Evolutionary conservation across 2,888 invertebrate genomes (phyloP).

Genomic region (Sminthurinus aureus): DNA sequence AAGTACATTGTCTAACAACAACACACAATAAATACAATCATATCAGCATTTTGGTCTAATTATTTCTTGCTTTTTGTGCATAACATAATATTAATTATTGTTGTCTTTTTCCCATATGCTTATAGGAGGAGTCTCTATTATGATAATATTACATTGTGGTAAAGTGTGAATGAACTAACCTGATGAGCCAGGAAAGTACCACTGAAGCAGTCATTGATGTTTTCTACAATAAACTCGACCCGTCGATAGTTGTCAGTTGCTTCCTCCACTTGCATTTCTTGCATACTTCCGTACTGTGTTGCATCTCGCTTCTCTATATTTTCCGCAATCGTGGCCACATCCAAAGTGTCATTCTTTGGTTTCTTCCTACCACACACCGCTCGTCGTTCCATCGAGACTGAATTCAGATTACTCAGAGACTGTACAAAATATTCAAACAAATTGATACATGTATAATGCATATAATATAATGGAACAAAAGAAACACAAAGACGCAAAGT

Average conservation of each 20-base stretch:
- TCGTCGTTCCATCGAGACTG: slow-evolving; percentile 56
- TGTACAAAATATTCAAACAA: too few species aligned
- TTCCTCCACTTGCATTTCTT: slow-evolving; percentile 59
- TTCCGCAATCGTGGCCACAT: slow-evolving; percentile 59
- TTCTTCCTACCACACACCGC: slow-evolving; percentile 58
- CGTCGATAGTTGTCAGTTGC: slow-evolving; percentile 57
- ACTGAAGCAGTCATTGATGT: slow-evolving; percentile 58
- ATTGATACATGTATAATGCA: too few species aligned
- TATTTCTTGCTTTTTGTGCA: too few species aligned
- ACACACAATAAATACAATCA: too few species aligned
- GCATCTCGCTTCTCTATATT: slow-evolving; percentile 59
- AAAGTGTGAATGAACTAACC: too few species aligned
- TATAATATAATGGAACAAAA: too few species aligned
- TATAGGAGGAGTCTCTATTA: too few species aligned
- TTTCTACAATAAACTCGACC: slow-evolving; percentile 58
- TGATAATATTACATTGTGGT: too few species aligned
- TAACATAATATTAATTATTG: too few species aligned
- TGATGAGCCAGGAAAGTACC: slow-evolving; percentile 59
- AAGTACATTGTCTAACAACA: slow-evolving; percentile 52
- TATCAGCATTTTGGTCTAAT: too few species aligned
- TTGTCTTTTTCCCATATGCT: too few species aligned
- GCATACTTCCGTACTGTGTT: slow-evolving; percentile 56
- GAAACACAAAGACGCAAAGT: too few species aligned
- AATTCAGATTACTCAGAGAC: slow-evolving; percentile 50
- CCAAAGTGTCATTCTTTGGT: slow-evolving; percentile 59